Base-by-base conservation (phyloP, 2,113 vertebrate species). In the Pterocles orientalis region DNA sequence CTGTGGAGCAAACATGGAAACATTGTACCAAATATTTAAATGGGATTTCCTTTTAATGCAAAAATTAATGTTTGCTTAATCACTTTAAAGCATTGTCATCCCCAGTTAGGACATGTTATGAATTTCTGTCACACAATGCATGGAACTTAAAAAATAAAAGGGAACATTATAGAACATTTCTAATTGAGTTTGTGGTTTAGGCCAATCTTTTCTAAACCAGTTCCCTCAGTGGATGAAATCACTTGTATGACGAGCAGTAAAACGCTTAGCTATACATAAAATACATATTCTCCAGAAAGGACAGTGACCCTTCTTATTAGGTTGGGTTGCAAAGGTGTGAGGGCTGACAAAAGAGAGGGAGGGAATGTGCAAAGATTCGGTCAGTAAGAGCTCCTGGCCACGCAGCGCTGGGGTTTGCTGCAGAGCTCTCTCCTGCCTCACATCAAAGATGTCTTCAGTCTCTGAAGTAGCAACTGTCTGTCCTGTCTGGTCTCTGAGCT, bases 201-300 rank as follows among this genome's bases (percentile, higher is more conserved):
- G 16, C 18, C 56, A 58, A 5, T 28, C 31, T 50, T 56, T 10
- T 34, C 16, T 64, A 91, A 68, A 68, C 3, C 21, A 73, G 0
- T 39, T 51, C 10, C 29, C 80, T 54, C 41, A 88, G 21, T 24
- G 19, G 31, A 73, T 58, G 3, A 72, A 86, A 76, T 53, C 18
- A 34, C 6, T 26, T 1, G 0, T 10, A 18, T 14, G 14, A 39
- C 0, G 0, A 34, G 6, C 0, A 0, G 21, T 43, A 48, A 77
- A 72, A 92, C 34, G 76, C 6, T n/a, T 10, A 83, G 8, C 16
- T 92, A 82, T 62, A 56, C 24, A 20, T 43, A 86, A 83, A 92
- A 77, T 34, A 56, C 2, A 14, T 36, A 7, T 19, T n/a, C 7
- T 65, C 11, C 61, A 91, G 73, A 82, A 86, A 82, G n/a, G 24